phyloP scores from a whole-genome alignment of 2,888 invertebrate species.

The Cyaniris semiargus region DNA sequence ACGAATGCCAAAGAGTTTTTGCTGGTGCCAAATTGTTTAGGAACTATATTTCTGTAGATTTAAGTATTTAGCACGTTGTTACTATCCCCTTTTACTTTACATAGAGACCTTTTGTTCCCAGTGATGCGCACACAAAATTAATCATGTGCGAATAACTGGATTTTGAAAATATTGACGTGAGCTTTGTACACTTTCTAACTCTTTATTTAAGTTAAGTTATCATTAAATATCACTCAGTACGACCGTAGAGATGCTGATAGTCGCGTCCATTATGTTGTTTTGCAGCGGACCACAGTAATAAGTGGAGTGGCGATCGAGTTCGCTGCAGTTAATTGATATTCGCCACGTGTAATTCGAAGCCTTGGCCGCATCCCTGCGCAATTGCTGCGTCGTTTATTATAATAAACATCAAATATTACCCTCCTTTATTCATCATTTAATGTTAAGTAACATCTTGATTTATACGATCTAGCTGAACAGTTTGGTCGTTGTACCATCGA shows the following conservation, averaged over 20 bases:
- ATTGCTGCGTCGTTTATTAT: not conserved
- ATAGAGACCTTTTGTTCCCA: too few relatives aligned
- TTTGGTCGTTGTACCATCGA: not conserved
- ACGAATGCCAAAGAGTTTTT: not conserved
- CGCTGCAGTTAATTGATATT: conserved; percentile 11
- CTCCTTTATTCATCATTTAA: not conserved
- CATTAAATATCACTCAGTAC: not conserved
- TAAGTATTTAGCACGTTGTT: too few relatives aligned
- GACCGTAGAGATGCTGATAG: not conserved
- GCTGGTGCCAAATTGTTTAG: not conserved
- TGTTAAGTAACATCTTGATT: too few relatives aligned
- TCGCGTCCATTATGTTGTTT: not conserved
- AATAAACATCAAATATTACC: not conserved
- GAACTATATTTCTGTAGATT: too few relatives aligned
- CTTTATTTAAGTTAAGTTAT: too few relatives aligned
- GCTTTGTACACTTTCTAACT: too few relatives aligned
- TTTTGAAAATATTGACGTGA: too few relatives aligned
- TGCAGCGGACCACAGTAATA: not conserved
- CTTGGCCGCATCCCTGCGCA: conserved; percentile 20
- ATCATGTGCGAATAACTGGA: too few relatives aligned
- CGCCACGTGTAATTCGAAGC: conserved; percentile 5
- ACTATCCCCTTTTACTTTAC: too few relatives aligned
- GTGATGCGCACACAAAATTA: too few relatives aligned
- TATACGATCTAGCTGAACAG: not conserved
- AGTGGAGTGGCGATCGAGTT: conserved; percentile 13